Evolutionary conservation across 2,888 invertebrate species (phyloP).

Genomic region (Pachycephus smyrnensis): DNA sequence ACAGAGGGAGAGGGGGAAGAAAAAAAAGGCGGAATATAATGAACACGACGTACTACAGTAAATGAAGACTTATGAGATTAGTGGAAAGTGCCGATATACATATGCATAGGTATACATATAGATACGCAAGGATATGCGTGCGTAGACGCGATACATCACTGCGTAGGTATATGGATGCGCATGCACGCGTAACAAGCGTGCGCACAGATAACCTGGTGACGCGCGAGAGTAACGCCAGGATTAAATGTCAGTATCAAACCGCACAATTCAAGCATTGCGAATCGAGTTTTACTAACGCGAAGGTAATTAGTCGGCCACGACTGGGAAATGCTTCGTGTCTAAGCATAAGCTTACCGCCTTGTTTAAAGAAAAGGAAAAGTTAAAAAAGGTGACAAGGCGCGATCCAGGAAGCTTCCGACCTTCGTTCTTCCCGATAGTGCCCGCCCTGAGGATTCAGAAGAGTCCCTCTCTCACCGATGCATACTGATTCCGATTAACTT

Average conservation of each 20-base stretch:
- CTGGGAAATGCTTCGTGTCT: neutral
- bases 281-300: neutral
- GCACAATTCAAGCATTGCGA: neutral
- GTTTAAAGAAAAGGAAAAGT: neutral
- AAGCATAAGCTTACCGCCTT: neutral
- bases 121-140: slow-evolving; percentile 19
- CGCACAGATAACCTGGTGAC: neutral
- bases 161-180: neutral
- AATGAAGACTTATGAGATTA: slow-evolving; percentile 45
- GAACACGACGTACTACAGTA: slow-evolving; percentile 22
- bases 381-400: neutral
- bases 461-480: neutral
- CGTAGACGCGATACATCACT: slow-evolving; percentile 5
- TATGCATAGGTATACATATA: slow-evolving; percentile 22
- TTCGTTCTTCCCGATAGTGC: slow-evolving; percentile 5
- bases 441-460: slow-evolving; percentile 6
- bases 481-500: neutral
- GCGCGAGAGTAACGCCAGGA: slow-evolving; percentile 6
- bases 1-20: slow-evolving; percentile 3
- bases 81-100: slow-evolving; percentile 44
- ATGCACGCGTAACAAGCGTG: slow-evolving; percentile 4
- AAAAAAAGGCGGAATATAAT: slow-evolving; percentile 2
- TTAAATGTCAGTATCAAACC: slow-evolving; percentile 6
- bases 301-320: neutral
- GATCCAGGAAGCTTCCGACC: slow-evolving; percentile 8